These are phyloP conservation scores for Stegodyphus dumicola DNA, from an alignment of 1,140 invertebrate species.

Conservation along the genomic window DNA sequence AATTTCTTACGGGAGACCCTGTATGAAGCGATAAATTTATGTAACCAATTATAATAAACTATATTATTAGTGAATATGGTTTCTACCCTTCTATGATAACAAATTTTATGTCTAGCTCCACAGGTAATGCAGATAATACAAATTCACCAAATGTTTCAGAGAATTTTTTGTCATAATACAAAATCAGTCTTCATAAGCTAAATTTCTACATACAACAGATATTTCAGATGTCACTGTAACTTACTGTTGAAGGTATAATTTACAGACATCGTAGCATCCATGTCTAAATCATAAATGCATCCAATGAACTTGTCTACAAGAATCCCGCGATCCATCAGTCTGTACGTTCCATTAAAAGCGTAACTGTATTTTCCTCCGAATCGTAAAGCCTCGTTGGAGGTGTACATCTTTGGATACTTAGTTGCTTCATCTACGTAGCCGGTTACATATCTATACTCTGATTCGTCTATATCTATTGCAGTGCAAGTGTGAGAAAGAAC, in stretches of 20 bases:
- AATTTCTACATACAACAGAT: too few species aligned
- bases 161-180: too few species aligned
- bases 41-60: too few species aligned
- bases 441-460: not conserved
- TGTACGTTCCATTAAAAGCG: slow-evolving; percentile 13
- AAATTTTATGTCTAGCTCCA: too few species aligned
- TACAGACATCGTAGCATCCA: not conserved
- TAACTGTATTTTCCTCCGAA: slow-evolving; percentile 15
- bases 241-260: slow-evolving; percentile 22
- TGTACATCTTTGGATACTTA: slow-evolving; percentile 15
- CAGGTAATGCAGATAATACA: too few species aligned
- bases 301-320: slow-evolving; percentile 16
- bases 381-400: not conserved
- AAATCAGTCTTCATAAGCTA: too few species aligned
- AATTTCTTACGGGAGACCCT: too few species aligned
- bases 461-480: not conserved
- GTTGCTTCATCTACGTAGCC: not conserved
- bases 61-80: too few species aligned
- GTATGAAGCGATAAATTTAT: too few species aligned
- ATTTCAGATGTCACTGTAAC: not conserved
- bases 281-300: slow-evolving; percentile 11
- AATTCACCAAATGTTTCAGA: too few species aligned
- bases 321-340: slow-evolving; percentile 3
- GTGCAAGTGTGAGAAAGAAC: slow-evolving; percentile 4
- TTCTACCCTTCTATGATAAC: too few species aligned